Base-by-base conservation (phyloP, 2,888 invertebrate genomes). In the Teleogryllus oceanicus region DNA sequence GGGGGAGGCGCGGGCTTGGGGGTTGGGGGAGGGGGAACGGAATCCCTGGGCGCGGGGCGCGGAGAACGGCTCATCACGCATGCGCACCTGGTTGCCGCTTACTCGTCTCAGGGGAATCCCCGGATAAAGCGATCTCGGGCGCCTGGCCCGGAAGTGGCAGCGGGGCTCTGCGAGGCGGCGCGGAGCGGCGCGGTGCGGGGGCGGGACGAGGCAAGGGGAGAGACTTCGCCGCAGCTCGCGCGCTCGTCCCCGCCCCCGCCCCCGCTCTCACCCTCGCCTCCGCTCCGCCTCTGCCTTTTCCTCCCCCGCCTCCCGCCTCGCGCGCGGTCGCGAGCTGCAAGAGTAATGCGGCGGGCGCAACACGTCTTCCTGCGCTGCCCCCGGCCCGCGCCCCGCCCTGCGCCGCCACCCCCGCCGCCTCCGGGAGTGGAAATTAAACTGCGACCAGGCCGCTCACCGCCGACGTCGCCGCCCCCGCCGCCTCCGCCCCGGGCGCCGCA, bases 21-120 rank as follows among this genome's bases (percentile, higher is more conserved):
- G 2, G 62, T n/a, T n/a, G 62, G n/a, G 62, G 62, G 0, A 62
- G n/a, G 62, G 62, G 13, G 8, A 62, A 12, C 37, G 62, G 16
- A 62, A 62, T 62, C n/a, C 62, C 62, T 18, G 62, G 62, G n/a
- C 62, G 62, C n/a, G n/a, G 62, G 62, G 62, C n/a, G 62, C 62
- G 62, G 62, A 37, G 37, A 62, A 62, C 62, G 62, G 16, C 62
- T 62, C 62, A 62, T 62, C 62, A 62, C 62, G 62, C 62, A 62
- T 62, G 62, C 62, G 13, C 62, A 62, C 62, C 62, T 62, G 62
- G 62, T 62, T 62, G 62, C 62, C 62, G 62, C 62, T 62, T 62
- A 62, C 62, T 62, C 62, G 62, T 62, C 62, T 62, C 62, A 13
- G n/a, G 62, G 62, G 62, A 62, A 62, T 62, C 62, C 62, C 62